Base-by-base conservation (phyloP, 2,888 invertebrate species). In the Volucella zonaria region DNA sequence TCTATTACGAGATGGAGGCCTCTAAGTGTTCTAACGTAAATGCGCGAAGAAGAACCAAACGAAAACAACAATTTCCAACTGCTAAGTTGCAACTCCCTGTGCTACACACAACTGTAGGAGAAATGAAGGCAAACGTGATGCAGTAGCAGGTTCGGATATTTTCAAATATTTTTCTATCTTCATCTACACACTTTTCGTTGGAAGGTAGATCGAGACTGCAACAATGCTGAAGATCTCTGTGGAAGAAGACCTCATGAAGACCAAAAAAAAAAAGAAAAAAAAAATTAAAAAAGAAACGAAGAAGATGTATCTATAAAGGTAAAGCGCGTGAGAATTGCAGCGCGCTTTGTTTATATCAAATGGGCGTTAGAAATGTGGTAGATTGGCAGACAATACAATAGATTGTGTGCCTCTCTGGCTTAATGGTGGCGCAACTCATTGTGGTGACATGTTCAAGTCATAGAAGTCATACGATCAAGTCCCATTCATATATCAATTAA, bases 341-440 rank as follows among this genome's bases (percentile, higher is more conserved):
- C 45, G 56, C 8, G 68, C 42, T 67, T 79, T 67, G 31, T 66
- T 31, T 31, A 73, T 51, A 77, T 77, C 76, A 59, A 85, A 81
- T 67, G 73, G 85, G 85, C 81, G 85, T 85, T 85, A 73, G 18
- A 71, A 52, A 67, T 51, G 80, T 56, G 58, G 58, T 40, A n/a
- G 49, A 76, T 73, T 73, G 76, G 77, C 56, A 64, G 81, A 77
- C 85, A 85, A 62, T 73, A 77, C 76, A 81, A 85, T 76, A 54
- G 81, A 76, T 79, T 49, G 52, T 49, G 66, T 47, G 64, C 59
- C 62, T 45, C 40, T 66, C 38, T 54, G 52, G 59, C 14, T 75
- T 42, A 42, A 62, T 73, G 45, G 62, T 42, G 62, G 40, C 11
- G 59, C 31, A 6, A 31, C 67, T 61, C 54, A 67, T 67, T 47